Evolutionary conservation across 2,888 invertebrate genomes (phyloP).

Genomic region (Sympetrum striolatum): DNA sequence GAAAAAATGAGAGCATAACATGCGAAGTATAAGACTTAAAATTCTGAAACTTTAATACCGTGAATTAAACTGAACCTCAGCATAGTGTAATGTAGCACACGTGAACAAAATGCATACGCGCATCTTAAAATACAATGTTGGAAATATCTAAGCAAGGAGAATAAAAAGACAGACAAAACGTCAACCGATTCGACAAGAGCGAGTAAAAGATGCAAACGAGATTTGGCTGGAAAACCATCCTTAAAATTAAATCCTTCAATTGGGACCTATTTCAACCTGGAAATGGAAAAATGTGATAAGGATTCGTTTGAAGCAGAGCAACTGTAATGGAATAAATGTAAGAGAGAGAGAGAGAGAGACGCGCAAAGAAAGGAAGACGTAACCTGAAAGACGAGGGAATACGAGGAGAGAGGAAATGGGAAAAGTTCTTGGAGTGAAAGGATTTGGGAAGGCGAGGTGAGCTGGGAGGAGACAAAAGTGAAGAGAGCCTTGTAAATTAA

Average conservation of each 20-base stretch:
- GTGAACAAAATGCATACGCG: too few species aligned
- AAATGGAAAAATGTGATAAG: too few species aligned
- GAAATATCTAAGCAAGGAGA: too few species aligned
- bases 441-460: not conserved
- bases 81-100: too few species aligned
- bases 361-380: not conserved
- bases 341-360: not conserved
- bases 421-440: not conserved
- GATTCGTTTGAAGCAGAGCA: too few species aligned
- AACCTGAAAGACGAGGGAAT: not conserved
- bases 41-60: too few species aligned
- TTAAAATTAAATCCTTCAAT: not conserved
- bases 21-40: too few species aligned
- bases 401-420: not conserved
- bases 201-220: not conserved
- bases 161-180: too few species aligned
- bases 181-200: not conserved
- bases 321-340: not conserved
- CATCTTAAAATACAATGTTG: too few species aligned
- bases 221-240: not conserved
- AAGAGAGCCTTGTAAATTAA: not conserved
- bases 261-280: not conserved
- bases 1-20: too few species aligned
- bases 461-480: not conserved
- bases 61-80: too few species aligned